Percentiles rank a stretch among this genome's conserved stretches.
These are phyloP conservation scores for Keiferia lycopersicella DNA, from an alignment of 2,888 invertebrate genomes.

Conservation along the genomic window DNA sequence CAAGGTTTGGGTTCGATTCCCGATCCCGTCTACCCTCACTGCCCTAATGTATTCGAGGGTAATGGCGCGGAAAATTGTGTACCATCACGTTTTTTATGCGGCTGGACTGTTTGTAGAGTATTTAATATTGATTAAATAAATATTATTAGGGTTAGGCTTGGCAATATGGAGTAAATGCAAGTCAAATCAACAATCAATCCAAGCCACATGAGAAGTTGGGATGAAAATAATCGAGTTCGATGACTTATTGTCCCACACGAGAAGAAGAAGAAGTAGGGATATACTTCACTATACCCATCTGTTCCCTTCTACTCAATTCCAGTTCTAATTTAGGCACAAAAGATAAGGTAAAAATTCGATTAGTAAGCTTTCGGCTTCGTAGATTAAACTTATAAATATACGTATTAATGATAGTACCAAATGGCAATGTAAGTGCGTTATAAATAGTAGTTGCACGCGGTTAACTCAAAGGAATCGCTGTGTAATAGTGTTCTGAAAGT, in stretches of 20 bases:
- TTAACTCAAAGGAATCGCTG: constrained; percentile 53
- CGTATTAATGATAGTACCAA: background rate
- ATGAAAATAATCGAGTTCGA: no score
- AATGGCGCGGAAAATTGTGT: constrained; percentile 61
- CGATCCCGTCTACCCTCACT: background rate
- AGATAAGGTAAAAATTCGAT: background rate
- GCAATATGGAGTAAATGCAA: no score
- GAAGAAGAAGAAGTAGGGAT: no score
- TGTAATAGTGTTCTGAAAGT: constrained; percentile 34
- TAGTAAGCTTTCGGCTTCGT: background rate
- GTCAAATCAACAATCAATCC: no score
- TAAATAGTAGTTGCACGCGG: constrained; percentile 46
- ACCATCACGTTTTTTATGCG: constrained; percentile 37
- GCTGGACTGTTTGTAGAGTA: background rate
- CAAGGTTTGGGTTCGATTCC: constrained; percentile 39
- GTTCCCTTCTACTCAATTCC: no score
- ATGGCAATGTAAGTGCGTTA: constrained; percentile 29
- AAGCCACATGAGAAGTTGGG: no score
- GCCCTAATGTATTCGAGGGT: constrained; percentile 41
- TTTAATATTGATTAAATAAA: background rate
- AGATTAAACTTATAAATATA: background rate
- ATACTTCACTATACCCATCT: no score
- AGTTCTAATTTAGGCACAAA: no score
- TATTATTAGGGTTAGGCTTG: no score
- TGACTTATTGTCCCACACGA: no score